These are phyloP conservation scores for Melanotaenia trifasciata DNA, from an alignment of 2,797 vertebrate genomes.

Conservation along the genomic window DNA sequence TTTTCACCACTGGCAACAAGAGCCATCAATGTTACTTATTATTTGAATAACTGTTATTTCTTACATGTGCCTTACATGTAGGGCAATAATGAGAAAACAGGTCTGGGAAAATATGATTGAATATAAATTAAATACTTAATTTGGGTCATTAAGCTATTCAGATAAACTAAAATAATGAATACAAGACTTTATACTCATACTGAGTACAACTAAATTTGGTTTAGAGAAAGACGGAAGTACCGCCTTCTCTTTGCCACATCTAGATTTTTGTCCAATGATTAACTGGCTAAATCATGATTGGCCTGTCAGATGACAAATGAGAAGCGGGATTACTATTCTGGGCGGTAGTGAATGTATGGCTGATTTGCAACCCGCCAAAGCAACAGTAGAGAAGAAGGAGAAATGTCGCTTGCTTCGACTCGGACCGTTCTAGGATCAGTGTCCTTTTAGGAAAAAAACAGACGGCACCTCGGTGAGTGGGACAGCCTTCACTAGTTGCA, in stretches of 20 bases:
- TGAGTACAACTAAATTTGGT: background rate
- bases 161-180: background rate
- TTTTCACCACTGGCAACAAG: background rate
- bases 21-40: no score
- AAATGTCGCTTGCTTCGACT: conserved; percentile 75
- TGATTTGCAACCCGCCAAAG: conserved; percentile 85
- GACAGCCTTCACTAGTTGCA: conserved; percentile 70
- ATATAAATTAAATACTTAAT: no score
- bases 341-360: conserved; percentile 60
- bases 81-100: no score
- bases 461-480: conserved; percentile 78
- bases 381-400: conserved; percentile 74
- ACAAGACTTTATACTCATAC: background rate
- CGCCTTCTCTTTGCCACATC: conserved; percentile 26
- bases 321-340: conserved; percentile 14
- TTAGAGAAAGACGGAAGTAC: conserved; percentile 56
- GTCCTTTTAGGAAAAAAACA: conserved; percentile 50
- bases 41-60: no score
- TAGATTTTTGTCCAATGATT: conserved; percentile 40
- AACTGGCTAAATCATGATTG: conserved; percentile 13
- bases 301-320: conserved; percentile 60
- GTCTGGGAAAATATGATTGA: no score
- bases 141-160: background rate
- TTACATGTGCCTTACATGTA: no score
- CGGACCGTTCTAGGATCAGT: conserved; percentile 89